phyloP scores from a whole-genome alignment of 2,888 invertebrate genomes.

The Tetranychus piercei region DNA sequence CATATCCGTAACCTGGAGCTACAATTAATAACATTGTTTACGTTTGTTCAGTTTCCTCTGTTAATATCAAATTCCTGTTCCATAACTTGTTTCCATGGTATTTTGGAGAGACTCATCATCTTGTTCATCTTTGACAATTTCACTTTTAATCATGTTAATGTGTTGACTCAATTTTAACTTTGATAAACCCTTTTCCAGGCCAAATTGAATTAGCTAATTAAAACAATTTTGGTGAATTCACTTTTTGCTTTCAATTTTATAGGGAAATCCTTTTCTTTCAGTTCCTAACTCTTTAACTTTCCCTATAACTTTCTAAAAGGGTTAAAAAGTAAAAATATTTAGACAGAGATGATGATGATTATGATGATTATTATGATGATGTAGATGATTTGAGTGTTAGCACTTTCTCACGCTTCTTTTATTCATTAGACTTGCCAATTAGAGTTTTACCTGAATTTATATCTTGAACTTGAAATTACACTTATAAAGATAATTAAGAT shows the following conservation, averaged over 20 bases:
- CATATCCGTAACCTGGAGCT: background rate
- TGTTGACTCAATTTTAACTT: background rate
- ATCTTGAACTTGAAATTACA: background rate
- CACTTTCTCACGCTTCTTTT: background rate
- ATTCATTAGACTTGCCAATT: slow-evolving; percentile 1
- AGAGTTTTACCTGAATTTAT: background rate
- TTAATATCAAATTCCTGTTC: background rate
- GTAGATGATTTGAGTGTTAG: background rate
- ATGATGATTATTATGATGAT: background rate
- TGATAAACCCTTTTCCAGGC: no score
- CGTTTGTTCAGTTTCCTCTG: background rate
- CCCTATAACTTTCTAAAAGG: background rate
- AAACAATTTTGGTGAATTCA: background rate
- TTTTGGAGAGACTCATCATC: background rate
- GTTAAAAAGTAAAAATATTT: background rate
- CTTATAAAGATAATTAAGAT: no score
- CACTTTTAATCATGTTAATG: background rate
- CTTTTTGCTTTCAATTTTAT: background rate
- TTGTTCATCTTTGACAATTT: background rate
- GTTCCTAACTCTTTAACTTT: background rate
- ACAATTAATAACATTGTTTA: background rate
- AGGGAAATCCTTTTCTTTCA: background rate
- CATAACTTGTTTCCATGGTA: background rate
- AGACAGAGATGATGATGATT: background rate
- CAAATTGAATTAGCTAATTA: background rate